These are phyloP conservation scores for Cheilosia vulpina DNA, from an alignment of 2,888 invertebrate genomes.

Conservation along the genomic window DNA sequence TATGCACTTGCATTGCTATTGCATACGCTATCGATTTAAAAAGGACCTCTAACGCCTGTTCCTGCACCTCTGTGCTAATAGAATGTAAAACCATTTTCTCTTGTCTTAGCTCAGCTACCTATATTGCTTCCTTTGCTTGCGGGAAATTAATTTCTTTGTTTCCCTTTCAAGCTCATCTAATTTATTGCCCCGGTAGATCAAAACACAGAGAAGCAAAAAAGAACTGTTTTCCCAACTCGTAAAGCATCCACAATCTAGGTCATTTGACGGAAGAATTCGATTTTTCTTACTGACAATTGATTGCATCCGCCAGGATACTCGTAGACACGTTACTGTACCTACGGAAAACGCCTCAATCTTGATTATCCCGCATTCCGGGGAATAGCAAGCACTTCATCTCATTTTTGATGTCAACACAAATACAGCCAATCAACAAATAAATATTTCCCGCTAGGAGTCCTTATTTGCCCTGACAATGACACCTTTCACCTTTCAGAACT, in stretches of 20 bases:
- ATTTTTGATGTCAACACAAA: conserved; percentile 66
- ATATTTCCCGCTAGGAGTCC: conserved; percentile 51
- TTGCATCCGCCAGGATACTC: conserved; percentile 33
- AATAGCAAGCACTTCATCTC: conserved; percentile 52
- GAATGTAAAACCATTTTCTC: conserved; percentile 16
- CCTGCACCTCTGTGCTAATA: not conserved
- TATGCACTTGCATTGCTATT: too few species aligned
- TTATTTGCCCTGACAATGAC: conserved; percentile 65
- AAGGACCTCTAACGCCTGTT: too few species aligned
- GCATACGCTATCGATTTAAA: too few species aligned
- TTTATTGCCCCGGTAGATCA: conserved; percentile 63
- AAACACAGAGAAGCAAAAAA: conserved; percentile 21
- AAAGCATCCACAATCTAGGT: conserved; percentile 30
- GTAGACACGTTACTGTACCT: not conserved
- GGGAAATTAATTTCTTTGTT: conserved; percentile 66
- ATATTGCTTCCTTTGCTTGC: conserved; percentile 29
- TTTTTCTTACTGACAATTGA: conserved; percentile 64
- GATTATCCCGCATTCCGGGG: conserved; percentile 36
- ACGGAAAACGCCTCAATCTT: conserved; percentile 52
- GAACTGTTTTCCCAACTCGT: conserved; percentile 14
- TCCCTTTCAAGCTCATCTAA: conserved; percentile 57
- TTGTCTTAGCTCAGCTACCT: conserved; percentile 47
- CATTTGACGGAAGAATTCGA: conserved; percentile 44
- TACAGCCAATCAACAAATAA: conserved; percentile 66
- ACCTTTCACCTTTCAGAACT: conserved; percentile 56